Evolutionary conservation across 1,140 invertebrate genomes (phyloP), one percentile per base, ranked within the genome.

Genomic region (Papilio glaucus): DNA sequence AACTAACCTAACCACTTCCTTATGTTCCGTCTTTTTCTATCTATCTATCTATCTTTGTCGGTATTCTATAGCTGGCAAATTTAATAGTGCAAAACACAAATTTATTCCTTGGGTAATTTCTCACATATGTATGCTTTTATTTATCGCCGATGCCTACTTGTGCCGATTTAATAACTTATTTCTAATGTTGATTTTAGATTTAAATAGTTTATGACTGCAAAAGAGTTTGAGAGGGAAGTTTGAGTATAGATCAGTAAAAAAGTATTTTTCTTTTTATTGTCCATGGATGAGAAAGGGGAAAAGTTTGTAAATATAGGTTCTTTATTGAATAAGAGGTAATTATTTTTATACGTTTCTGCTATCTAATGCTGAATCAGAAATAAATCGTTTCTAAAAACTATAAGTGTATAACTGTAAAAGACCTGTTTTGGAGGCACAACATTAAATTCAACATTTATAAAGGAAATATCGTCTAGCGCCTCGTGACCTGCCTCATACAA

Each of bases 401-500:
- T 24, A 26, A 24, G 24, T 24, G 49, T 57, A 26, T 57, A 57
- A 15, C 5, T 9, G 49, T 57, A 26, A 57, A 26, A 6, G 21
- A 13, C 18, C 18, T 24, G 49, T 26, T 21, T 18, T 10, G 45
- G 5, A 24, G 49, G 21, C 4, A 53, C 24, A 24, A 57, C 18
- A 65, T 69, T 53, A 69, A 69, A 53, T 12, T n/a, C 4, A 33
- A 53, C 41, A 53, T 53, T 69, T 37, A 33, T 69, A 69, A 69
- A 26, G 67, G 21, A 12, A 53, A 69, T 42, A 49, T 79, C 74
- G 79, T 65, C 60, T 84, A 77, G 80, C 83, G 74, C 60, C 78
- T 82, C 77, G 85, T 88, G 87, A 88, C 84, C 80, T 74, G 81
- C 72, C 78, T 82, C 61, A 77, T 74, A 77, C 78, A 75, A 45